Percentiles rank a stretch among this genome's conserved stretches.
These are phyloP conservation scores for Agriopis leucophaearia DNA, from an alignment of 2,888 invertebrate species.

Conservation along the genomic window DNA sequence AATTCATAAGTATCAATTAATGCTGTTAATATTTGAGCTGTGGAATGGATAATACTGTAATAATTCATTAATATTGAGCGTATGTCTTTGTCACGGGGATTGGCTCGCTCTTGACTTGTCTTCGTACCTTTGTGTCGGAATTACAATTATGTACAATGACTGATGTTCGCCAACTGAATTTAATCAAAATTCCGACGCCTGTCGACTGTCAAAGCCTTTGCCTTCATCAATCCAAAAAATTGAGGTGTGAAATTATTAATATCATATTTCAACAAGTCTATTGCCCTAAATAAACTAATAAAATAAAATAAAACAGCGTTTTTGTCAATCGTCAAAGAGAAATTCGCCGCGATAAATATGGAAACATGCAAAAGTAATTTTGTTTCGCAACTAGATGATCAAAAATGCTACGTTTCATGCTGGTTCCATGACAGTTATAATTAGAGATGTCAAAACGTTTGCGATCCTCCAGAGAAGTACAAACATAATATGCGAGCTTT, in stretches of 20 bases:
- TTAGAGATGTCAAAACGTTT: too few relatives aligned
- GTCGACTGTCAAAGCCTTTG: constrained; percentile 4
- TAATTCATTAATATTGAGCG: constrained; percentile 32
- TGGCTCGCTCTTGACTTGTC: constrained; percentile 4
- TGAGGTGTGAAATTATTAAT: neutral
- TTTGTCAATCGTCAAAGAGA: too few relatives aligned
- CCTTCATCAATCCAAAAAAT: neutral
- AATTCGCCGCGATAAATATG: too few relatives aligned
- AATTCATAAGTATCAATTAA: constrained; percentile 39
- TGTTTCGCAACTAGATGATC: too few relatives aligned
- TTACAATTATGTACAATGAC: constrained; percentile 15
- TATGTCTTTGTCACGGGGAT: constrained; percentile 19
- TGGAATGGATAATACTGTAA: constrained; percentile 33
- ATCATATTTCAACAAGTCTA: neutral
- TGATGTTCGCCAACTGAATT: constrained; percentile 19
- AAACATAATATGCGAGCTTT: too few relatives aligned
- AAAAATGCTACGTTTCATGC: too few relatives aligned
- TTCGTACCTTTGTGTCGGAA: constrained; percentile 21
- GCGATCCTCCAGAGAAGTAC: too few relatives aligned
- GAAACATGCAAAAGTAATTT: too few relatives aligned
- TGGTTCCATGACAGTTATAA: too few relatives aligned
- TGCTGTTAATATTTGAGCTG: constrained; percentile 39
- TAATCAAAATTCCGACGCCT: constrained; percentile 33
- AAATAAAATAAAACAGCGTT: too few relatives aligned
- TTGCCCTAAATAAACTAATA: neutral